Conservation (phyloP, 2,888 invertebrate genomes). For the Acanthoscelides obtectus region DNA sequence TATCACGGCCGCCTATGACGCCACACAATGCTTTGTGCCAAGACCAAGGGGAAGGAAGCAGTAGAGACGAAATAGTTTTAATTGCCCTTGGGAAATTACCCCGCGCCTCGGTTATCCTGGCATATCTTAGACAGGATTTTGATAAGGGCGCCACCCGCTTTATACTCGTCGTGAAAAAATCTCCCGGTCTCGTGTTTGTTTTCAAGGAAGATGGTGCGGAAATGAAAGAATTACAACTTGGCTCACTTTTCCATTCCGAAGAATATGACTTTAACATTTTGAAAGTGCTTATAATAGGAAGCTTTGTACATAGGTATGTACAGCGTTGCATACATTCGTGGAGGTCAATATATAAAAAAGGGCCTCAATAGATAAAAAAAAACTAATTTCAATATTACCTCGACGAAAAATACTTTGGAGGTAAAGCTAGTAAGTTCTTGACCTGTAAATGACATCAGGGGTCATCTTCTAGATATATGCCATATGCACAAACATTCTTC, state of each 20-base stretch:
- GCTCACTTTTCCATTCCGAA: neutral
- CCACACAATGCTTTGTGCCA: neutral
- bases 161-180: neutral
- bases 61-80: slow-evolving; percentile 1
- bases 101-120: slow-evolving; percentile 4
- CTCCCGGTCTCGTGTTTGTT: neutral
- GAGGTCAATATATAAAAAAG: no score
- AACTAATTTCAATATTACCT: no score
- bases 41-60: neutral
- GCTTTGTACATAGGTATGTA: no score
- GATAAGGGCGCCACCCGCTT: neutral
- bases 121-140: slow-evolving; percentile 6
- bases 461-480: no score
- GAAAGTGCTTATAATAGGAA: no score
- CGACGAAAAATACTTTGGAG: no score
- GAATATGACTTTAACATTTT: neutral
- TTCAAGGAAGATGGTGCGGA: neutral
- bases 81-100: slow-evolving; percentile 9
- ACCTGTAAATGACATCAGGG: no score
- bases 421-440: no score
- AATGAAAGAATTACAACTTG: neutral
- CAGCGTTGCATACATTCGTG: no score
- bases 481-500: no score
- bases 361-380: no score
- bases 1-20: neutral